These are phyloP conservation scores for Parnassius mnemosyne DNA, from an alignment of 2,888 invertebrate species.

Conservation along the genomic window DNA sequence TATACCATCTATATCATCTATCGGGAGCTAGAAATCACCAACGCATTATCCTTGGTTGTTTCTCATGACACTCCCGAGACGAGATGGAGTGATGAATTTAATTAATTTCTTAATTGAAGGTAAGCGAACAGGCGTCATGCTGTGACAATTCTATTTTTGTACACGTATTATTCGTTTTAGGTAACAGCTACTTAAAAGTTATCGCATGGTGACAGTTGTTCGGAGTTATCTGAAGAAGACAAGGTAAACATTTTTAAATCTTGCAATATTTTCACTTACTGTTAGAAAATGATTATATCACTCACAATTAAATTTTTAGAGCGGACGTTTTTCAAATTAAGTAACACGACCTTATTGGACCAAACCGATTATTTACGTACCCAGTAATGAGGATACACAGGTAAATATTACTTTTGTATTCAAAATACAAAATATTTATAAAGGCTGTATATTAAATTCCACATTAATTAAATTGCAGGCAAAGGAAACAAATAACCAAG, in stretches of 20 bases:
- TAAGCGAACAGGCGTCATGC: no score
- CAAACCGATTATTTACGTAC: constrained; percentile 9
- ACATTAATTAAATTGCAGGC: background rate
- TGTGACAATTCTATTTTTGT: constrained; percentile 11
- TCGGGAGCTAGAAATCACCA: no score
- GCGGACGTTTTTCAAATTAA: background rate
- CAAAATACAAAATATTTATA: no score
- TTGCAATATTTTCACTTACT: no score
- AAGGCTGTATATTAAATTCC: no score
- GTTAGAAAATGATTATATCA: no score
- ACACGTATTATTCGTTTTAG: background rate
- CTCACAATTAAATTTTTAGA: background rate
- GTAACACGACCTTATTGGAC: constrained; percentile 4
- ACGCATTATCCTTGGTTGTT: no score
- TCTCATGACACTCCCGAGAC: no score
- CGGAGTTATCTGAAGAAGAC: constrained; percentile 13
- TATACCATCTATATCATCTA: no score
- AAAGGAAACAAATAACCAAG: background rate
- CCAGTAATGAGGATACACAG: constrained; percentile 12
- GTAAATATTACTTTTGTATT: constrained; percentile 1
- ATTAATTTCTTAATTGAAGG: no score
- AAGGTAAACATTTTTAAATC: constrained; percentile 10
- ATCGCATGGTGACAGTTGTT: constrained; percentile 8
- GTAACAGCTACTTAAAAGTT: constrained; percentile 10
- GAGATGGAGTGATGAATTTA: no score